Evolutionary conservation across 1,140 invertebrate genomes (phyloP).

Genomic region (Pteromalus puparum): DNA sequence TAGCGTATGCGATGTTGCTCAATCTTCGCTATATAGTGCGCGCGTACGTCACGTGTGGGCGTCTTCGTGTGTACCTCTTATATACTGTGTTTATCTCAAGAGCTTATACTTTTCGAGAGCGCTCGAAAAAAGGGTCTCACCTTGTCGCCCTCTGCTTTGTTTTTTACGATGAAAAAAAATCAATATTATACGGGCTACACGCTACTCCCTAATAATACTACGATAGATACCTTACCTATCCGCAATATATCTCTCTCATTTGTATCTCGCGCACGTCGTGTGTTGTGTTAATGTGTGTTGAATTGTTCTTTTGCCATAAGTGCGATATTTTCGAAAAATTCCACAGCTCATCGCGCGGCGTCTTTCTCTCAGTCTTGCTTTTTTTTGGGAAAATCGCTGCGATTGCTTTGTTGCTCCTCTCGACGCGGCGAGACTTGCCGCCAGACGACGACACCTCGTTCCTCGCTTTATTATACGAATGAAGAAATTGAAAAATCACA

Average conservation of each 20-base stretch:
- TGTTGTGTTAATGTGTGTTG: not conserved
- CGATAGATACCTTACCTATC: constrained; percentile 65
- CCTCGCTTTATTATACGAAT: constrained; percentile 19
- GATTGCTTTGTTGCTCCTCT: constrained; percentile 41
- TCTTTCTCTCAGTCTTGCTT: constrained; percentile 57
- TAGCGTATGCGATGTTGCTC: constrained; percentile 30
- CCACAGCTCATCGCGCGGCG: constrained; percentile 23
- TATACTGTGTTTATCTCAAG: not conserved
- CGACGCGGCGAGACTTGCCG: constrained; percentile 29
- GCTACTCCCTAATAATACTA: constrained; percentile 75
- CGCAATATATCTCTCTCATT: constrained; percentile 30
- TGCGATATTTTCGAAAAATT: constrained; percentile 58
- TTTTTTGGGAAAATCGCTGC: constrained; percentile 56
- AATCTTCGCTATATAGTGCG: constrained; percentile 22
- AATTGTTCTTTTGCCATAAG: not conserved
- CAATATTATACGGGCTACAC: constrained; percentile 71
- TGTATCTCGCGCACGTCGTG: not conserved
- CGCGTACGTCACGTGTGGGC: constrained; percentile 33
- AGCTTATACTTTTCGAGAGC: not conserved
- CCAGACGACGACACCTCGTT: constrained; percentile 1
- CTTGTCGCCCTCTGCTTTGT: constrained; percentile 12
- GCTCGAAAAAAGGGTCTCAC: constrained; percentile 4
- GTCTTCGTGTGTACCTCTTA: constrained; percentile 13
- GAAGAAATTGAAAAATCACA: constrained; percentile 63
- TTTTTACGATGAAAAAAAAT: constrained; percentile 61